Conservation (phyloP, 2,113 vertebrate genomes). For the Fulica atra region DNA sequence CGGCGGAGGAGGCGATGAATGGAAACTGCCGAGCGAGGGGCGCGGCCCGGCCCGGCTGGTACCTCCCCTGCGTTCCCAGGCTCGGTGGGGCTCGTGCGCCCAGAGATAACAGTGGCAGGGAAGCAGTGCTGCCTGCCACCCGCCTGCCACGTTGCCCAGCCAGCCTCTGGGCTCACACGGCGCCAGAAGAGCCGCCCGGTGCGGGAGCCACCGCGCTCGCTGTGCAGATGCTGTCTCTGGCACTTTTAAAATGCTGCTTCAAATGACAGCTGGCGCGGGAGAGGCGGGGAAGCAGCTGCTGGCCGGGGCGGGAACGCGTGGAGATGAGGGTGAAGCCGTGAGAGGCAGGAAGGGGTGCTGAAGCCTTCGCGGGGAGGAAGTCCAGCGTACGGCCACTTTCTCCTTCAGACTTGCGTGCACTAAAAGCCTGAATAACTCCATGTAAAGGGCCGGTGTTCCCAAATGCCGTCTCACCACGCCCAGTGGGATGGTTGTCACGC, state of each 20-base stretch:
- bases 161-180: rapidly evolving
- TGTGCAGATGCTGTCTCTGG: background rate
- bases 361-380: background rate
- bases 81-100: background rate
- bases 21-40: no score
- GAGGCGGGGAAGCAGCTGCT: background rate
- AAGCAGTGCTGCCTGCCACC: no score
- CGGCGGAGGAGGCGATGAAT: background rate
- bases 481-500: background rate
- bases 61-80: no score
- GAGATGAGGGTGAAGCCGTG: background rate
- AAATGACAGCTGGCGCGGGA: background rate
- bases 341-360: background rate
- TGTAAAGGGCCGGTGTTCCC: background rate
- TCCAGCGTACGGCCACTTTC: background rate
- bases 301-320: background rate
- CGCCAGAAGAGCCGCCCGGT: background rate
- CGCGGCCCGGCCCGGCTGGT: rapidly evolving
- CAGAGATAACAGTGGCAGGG: background rate
- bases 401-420: background rate
- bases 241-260: background rate
- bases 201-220: background rate
- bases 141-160: background rate
- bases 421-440: background rate
- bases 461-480: background rate